A percentile compares a stretch with the other conserved stretches of the same genome.
Conservation (phyloP, 1,140 invertebrate genomes). For the Bombus sylvicola region DNA sequence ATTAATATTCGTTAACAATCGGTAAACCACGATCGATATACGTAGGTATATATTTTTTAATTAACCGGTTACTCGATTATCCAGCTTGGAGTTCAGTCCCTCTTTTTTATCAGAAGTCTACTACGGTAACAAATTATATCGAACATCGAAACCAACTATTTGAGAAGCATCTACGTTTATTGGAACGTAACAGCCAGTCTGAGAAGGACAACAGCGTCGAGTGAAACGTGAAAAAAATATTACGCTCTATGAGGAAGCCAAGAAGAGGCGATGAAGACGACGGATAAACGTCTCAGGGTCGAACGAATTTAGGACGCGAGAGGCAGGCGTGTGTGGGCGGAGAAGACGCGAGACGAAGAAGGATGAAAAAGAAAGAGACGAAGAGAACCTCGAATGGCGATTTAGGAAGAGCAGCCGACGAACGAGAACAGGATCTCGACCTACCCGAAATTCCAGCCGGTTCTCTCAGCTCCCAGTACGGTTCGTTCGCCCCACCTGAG, state of each 20-base stretch:
- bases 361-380: background rate
- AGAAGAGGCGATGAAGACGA: background rate
- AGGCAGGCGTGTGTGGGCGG: slow-evolving; percentile 14
- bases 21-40: too few relatives aligned
- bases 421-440: slow-evolving; percentile 51
- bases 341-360: background rate
- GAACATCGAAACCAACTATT: too few relatives aligned
- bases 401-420: slow-evolving; percentile 16
- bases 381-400: background rate
- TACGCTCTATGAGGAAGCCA: background rate
- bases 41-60: too few relatives aligned
- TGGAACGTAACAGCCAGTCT: too few relatives aligned
- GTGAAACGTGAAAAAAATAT: too few relatives aligned
- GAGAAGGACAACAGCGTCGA: too few relatives aligned
- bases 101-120: too few relatives aligned
- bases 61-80: too few relatives aligned
- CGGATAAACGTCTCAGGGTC: slow-evolving; percentile 27
- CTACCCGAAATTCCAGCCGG: slow-evolving; percentile 70
- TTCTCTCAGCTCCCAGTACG: slow-evolving; percentile 39
- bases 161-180: too few relatives aligned
- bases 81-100: too few relatives aligned
- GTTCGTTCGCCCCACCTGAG: slow-evolving; percentile 19
- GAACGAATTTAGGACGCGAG: slow-evolving; percentile 13
- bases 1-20: too few relatives aligned
- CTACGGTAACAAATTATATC: too few relatives aligned